These are phyloP conservation scores for Clivina fossor DNA, from an alignment of 2,888 invertebrate species.

Conservation along the genomic window DNA sequence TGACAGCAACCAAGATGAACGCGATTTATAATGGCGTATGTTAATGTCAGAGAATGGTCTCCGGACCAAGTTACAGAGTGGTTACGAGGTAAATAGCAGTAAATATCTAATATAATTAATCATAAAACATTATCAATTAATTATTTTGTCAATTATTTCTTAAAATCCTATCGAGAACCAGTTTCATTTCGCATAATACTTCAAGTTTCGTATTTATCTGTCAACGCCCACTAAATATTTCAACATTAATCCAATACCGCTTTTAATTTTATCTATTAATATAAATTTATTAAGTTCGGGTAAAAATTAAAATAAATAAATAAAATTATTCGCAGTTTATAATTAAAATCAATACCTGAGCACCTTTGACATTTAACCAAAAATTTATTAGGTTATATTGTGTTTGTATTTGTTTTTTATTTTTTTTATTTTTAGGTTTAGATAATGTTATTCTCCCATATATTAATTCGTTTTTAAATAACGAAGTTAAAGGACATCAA, in stretches of 20 bases:
- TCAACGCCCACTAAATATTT: no score
- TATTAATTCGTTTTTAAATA: constrained; percentile 76
- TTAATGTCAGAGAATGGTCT: constrained; percentile 86
- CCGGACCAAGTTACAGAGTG: constrained; percentile 89
- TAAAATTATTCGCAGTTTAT: constrained; percentile 18
- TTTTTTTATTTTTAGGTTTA: constrained; percentile 62
- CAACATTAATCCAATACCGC: no score
- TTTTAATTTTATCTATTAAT: no score
- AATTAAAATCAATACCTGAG: constrained; percentile 32
- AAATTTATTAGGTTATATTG: no score
- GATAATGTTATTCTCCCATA: constrained; percentile 79
- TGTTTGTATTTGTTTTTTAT: constrained; percentile 35
- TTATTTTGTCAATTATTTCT: background rate
- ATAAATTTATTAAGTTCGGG: no score
- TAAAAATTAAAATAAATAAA: background rate
- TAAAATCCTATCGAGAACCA: constrained; percentile 3
- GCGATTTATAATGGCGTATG: constrained; percentile 70
- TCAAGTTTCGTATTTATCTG: no score
- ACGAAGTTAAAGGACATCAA: constrained; percentile 79
- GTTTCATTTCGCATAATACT: no score
- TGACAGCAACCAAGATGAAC: no score
- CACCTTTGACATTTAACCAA: constrained; percentile 33
- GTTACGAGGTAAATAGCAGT: constrained; percentile 70
- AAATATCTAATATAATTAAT: constrained; percentile 1
- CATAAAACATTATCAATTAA: background rate